Conservation (phyloP, 2,113 vertebrate species). For the Mesembrinibis cayennensis region DNA sequence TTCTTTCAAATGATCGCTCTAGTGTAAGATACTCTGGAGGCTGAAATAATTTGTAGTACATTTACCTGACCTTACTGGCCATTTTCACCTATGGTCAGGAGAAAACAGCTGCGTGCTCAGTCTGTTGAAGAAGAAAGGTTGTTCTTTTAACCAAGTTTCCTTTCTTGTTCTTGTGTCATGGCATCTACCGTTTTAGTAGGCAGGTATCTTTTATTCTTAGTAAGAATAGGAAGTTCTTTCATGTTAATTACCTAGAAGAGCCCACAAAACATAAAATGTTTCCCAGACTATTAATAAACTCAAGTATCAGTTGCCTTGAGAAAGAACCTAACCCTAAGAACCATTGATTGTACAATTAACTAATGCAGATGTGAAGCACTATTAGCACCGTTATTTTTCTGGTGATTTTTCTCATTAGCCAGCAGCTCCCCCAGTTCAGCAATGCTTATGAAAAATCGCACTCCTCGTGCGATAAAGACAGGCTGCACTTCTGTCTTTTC, state of each 20-base stretch:
- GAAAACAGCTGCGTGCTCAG: fast-evolving
- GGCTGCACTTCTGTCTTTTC: background rate
- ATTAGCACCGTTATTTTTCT: background rate
- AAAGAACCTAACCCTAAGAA: background rate
- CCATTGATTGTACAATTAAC: background rate
- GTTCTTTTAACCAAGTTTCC: background rate
- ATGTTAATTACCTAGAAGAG: background rate
- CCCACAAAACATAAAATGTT: background rate
- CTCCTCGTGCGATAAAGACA: background rate
- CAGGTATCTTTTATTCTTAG: background rate
- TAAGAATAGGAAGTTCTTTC: background rate
- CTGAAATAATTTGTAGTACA: background rate
- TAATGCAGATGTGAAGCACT: background rate
- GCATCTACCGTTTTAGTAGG: background rate
- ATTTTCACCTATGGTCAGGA: background rate
- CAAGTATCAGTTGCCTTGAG: background rate
- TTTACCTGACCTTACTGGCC: background rate
- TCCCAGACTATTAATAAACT: background rate
- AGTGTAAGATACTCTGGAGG: background rate
- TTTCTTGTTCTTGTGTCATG: background rate
- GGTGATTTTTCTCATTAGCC: background rate
- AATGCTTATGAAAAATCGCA: background rate
- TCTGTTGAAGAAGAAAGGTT: background rate
- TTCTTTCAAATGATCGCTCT: background rate
- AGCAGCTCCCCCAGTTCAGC: background rate